A percentile compares a stretch with the other conserved stretches of the same genome.
Evolutionary conservation across 2,888 invertebrate species (phyloP).

Genomic region (Flexamia atlantica): DNA sequence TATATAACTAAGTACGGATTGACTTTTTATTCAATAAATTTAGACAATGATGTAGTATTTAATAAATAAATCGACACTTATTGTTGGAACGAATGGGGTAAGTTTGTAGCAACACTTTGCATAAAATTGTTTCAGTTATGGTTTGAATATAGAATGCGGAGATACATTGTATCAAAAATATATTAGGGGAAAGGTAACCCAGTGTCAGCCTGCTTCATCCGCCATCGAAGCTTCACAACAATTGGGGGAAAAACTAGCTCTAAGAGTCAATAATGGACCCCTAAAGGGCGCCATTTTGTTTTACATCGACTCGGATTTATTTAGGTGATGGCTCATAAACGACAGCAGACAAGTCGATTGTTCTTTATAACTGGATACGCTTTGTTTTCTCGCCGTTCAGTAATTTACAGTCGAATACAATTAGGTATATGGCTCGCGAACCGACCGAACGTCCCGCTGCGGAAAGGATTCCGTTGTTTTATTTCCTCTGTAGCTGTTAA

Average conservation of each 20-base stretch:
- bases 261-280: conserved; percentile 33
- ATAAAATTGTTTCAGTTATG: no score
- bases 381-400: conserved; percentile 23
- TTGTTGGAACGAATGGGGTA: no score
- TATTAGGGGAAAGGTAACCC: not conserved
- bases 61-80: no score
- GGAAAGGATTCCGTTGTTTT: conserved; percentile 20
- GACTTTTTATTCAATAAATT: no score
- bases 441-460: not conserved
- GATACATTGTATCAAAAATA: no score
- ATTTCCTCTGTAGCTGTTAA: not conserved
- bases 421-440: conserved; percentile 28
- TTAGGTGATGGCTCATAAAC: conserved; percentile 39
- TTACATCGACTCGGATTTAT: conserved; percentile 55
- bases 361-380: conserved; percentile 4
- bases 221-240: not conserved
- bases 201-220: not conserved
- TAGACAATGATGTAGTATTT: no score
- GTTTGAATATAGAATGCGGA: no score
- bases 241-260: not conserved
- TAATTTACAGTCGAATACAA: conserved; percentile 38
- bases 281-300: conserved; percentile 49
- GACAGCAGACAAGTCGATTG: conserved; percentile 9
- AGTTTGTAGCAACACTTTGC: no score
- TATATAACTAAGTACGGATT: no score